Evolutionary conservation across 2,113 vertebrate species (phyloP), one percentile per base, ranked within the genome.

Genomic region (Grallaria varia): DNA sequence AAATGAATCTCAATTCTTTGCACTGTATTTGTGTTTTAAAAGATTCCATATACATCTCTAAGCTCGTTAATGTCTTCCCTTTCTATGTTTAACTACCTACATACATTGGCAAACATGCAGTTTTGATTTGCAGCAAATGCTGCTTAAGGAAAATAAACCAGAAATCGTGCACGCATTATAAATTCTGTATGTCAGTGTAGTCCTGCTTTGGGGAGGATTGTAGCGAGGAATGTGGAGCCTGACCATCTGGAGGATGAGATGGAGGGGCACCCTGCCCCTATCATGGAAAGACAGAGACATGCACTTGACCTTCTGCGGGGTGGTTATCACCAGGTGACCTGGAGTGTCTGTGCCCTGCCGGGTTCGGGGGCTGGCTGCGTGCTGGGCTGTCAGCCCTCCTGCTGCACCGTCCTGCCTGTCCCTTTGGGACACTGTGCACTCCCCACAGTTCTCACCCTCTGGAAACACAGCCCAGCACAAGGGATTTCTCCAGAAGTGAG

Each of bases 241-340:
- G 84, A 72, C 64, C 84, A 44, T 91, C 74, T 84, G 66, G 69
- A 47, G 79, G 82, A 76, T 25, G 66, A 93, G 78, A 44, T 33
- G 74, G 90, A 85, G 72, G 71, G 62, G 82, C 3, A 0, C 71
- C 60, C 8, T 28, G 5, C 15, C 85, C 94, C 78, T 95, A 79
- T 93, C 94, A 90, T 1, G 24, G 78, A 75, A 56, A 90, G 78
- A 62, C 85, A 94, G 95, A 94, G 58, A 27, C 67, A 20, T 56
- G 6, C 6, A 72, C 90, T 94, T 95, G 78, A 93, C 37, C 83
- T 94, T 83, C 4, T 4, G 25, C 71, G 27, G 40, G 15, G 49
- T 33, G 58, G 28, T 89, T 96, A 93, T 95, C 93, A 91, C 64
- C 68, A 60, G 74, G 78, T 80, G 75, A 74, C 75, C 94, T 76